Evolutionary conservation across 1,140 invertebrate species (phyloP), one percentile per base, ranked within the genome.

Genomic region (Rhagoletis zephyria): DNA sequence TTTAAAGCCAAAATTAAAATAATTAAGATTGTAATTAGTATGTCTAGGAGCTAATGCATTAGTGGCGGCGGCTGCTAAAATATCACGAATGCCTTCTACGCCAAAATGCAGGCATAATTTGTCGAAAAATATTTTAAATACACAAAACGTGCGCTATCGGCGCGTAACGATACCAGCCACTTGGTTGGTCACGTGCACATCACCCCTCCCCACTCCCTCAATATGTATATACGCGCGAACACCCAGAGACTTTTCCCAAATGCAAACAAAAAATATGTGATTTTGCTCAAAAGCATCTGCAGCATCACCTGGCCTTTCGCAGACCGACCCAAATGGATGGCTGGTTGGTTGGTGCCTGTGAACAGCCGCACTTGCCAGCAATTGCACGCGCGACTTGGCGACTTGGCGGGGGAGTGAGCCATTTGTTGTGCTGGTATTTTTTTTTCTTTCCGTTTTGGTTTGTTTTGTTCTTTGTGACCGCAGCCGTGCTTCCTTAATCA

Each of bases 131-230:
- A 81, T 56, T 56, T 81, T 81, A 81, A 81, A 56, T 81, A 81
- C 74, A 81, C 48, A 81, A 81, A 81, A 81, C 74, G 74, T 81
- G 74, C 74, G 51, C 74, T 81, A 81, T 81, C 74, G 42, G n/a
- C 48, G 16, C 16, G 74, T 81, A 81, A 81, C 74, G 48, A 48
- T n/a, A 81, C 14, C 74, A 81, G 74, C 10, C 48, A 81, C 14
- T 81, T 10, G 74, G 74, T 19, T 81, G 74, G 74, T 81, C 74
- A 81, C 74, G 74, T 81, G 74, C 74, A 81, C 4, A 6, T 12
- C 67, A 74, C 64, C 64, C 9, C 67, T 45, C 42, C 67, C 45
- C 61, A 4, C 61, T 16, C 61, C 10, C 64, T 0, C 64, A 9
- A 16, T 19, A 67, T 1, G 40, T 19, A 67, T 19, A 67, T 4